Evolutionary conservation across 2,113 vertebrate species (phyloP), one percentile per base, ranked within the genome.

Genomic region (Heterotis niloticus): DNA sequence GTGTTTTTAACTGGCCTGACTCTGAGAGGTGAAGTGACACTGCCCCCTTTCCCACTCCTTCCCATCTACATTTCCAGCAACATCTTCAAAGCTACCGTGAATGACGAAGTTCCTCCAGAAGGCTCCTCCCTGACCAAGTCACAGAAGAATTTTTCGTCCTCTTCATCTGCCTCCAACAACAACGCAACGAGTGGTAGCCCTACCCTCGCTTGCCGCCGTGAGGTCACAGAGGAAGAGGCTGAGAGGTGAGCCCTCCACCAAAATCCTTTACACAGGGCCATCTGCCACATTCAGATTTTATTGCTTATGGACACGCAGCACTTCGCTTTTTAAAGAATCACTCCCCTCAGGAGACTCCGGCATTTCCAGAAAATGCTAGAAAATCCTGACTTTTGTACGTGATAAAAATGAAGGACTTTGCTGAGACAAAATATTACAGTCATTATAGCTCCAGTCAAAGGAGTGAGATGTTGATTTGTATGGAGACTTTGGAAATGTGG

Each of bases 161-260:
- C 90, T 0, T 88, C 89, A 12, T 85, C 93, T 54, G 83, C 92
- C 60, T 89, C 94, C 81, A 92, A 88, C 86, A 92, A 86, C 4
- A 92, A 87, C 1, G 51, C 84, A 68, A 69, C 87, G 70, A 5
- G 0, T 0, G 64, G 67, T 70, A 81, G 79, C 81, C 90, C 91
- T 0, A 69, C 66, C 16, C 85, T 79, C 60, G 73, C 87, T 1
- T 83, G 85, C 26, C 86, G 92, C 82, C 90, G 82, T 83, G 95
- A 96, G 85, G 96, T 96, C 85, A 95, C 95, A 0, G 95, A 98
- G 81, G 95, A 98, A 87, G 97, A 99, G 89, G 98, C 96, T 0
- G 98, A 99, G 87, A 95, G 96, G 98, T 98, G 79, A 90, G 68
- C 17, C n/a, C 64, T 12, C n/a, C 12, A 7, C 34, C 34, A n/a